These are phyloP conservation scores for Thera britannica DNA, from an alignment of 2,888 invertebrate species.

Conservation along the genomic window DNA sequence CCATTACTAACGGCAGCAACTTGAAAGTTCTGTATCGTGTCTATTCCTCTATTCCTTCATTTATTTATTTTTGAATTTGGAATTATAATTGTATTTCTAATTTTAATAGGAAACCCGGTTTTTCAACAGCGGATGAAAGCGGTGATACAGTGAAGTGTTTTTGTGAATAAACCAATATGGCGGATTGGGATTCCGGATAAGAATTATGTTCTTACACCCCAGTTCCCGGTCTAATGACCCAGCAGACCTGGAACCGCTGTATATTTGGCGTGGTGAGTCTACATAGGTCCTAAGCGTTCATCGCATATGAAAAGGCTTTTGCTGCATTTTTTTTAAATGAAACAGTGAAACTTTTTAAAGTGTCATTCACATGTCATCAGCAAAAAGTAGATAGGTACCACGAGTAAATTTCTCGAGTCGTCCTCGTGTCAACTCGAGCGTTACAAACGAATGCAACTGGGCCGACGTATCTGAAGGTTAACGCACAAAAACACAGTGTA, in stretches of 20 bases:
- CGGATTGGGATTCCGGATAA: constrained; percentile 79
- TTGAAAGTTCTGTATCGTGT: constrained; percentile 57
- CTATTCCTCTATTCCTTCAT: constrained; percentile 26
- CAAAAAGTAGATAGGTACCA: constrained; percentile 21
- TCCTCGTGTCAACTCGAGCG: constrained; percentile 78
- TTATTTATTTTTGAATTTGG: constrained; percentile 29
- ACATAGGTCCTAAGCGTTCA: neutral
- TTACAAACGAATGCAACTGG: constrained; percentile 78
- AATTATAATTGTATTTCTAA: constrained; percentile 39
- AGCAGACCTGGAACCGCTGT: constrained; percentile 74
- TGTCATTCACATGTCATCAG: constrained; percentile 1
- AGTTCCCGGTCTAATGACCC: constrained; percentile 77
- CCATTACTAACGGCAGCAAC: constrained; percentile 42
- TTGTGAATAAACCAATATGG: constrained; percentile 71
- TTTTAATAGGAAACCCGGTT: constrained; percentile 47
- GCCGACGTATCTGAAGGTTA: constrained; percentile 78
- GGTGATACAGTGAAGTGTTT: constrained; percentile 57
- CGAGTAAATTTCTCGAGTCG: constrained; percentile 59
- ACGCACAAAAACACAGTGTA: constrained; percentile 73
- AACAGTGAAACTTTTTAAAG: neutral
- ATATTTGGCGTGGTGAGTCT: constrained; percentile 80
- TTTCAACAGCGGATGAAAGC: constrained; percentile 39
- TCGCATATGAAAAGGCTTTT: neutral
- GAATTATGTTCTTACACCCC: constrained; percentile 78
- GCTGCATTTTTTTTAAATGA: neutral